A percentile compares a stretch with the other conserved stretches of the same genome.
These are phyloP conservation scores for Mus pahari DNA, from an alignment of 2,113 vertebrate genomes.

Conservation along the genomic window DNA sequence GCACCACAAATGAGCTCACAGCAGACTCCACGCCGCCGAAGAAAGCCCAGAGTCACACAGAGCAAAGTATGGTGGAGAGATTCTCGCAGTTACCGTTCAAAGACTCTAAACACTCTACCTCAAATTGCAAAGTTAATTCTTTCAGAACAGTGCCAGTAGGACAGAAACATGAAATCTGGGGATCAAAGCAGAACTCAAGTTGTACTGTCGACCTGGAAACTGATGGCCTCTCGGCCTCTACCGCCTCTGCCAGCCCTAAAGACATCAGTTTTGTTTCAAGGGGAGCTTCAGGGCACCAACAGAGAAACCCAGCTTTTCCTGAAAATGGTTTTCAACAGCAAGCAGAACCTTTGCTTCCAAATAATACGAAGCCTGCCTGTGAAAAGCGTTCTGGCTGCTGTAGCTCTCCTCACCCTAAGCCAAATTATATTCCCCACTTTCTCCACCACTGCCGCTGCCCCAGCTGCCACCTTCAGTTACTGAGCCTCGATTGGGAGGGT, in stretches of 20 bases:
- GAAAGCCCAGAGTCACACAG: constrained; percentile 63
- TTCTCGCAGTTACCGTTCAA: constrained; percentile 37
- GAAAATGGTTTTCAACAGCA: constrained; percentile 89
- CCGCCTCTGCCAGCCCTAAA: constrained; percentile 68
- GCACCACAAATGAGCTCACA: constrained; percentile 71
- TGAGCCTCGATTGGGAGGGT: constrained; percentile 48
- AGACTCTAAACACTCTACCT: constrained; percentile 76
- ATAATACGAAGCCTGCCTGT: constrained; percentile 57
- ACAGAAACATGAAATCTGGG: constrained; percentile 61
- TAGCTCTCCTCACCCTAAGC: constrained; percentile 67
- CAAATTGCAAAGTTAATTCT: constrained; percentile 70
- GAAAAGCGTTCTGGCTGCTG: constrained; percentile 81
- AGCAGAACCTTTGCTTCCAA: constrained; percentile 77
- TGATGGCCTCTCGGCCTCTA: constrained; percentile 71
- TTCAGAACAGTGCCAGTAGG: constrained; percentile 69
- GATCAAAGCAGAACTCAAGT: constrained; percentile 56
- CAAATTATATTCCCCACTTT: constrained; percentile 65
- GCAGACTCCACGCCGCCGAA: constrained; percentile 69
- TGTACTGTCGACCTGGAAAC: constrained; percentile 76
- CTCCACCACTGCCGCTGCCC: neutral
- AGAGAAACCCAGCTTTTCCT: constrained; percentile 83
- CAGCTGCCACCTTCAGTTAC: constrained; percentile 24
- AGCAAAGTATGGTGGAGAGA: constrained; percentile 66
- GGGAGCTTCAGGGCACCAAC: constrained; percentile 85
- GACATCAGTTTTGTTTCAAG: constrained; percentile 89